A percentile compares a stretch with the other conserved stretches of the same genome.
phyloP scores from a whole-genome alignment of 2,797 vertebrate species.

The Limosa lapponica region DNA sequence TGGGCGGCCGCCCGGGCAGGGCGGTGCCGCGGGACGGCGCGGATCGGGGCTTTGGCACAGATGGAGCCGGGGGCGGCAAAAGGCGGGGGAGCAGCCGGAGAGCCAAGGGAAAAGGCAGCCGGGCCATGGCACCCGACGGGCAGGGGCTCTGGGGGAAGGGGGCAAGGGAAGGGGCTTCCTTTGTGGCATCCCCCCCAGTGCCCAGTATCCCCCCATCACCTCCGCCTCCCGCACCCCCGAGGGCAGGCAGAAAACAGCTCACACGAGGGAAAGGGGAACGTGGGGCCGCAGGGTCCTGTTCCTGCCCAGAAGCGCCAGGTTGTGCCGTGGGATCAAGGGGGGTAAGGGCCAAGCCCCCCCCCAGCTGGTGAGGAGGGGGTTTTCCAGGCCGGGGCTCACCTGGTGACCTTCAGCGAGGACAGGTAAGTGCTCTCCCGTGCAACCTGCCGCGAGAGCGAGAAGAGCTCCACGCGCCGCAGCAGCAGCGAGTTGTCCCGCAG shows the following conservation, averaged over 20 bases:
- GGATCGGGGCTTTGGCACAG: background rate
- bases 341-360: background rate
- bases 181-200: background rate
- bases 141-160: background rate
- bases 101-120: background rate
- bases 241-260: background rate
- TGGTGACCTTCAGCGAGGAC: slow-evolving; percentile 90
- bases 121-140: accelerated
- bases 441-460: slow-evolving; percentile 93
- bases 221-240: background rate
- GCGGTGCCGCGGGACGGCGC: background rate
- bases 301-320: accelerated
- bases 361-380: accelerated
- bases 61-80: background rate
- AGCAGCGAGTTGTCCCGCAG: slow-evolving; percentile 93
- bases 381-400: slow-evolving; percentile 76
- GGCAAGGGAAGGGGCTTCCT: background rate
- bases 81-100: background rate
- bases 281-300: background rate
- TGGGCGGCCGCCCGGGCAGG: background rate
- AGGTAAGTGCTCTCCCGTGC: slow-evolving; percentile 95
- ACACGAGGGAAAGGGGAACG: background rate
- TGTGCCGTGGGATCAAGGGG: background rate
- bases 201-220: background rate
- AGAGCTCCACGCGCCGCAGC: slow-evolving; percentile 93